Conservation (phyloP, 2,797 vertebrate species). For the Pseudochaenichthys georgianus region DNA sequence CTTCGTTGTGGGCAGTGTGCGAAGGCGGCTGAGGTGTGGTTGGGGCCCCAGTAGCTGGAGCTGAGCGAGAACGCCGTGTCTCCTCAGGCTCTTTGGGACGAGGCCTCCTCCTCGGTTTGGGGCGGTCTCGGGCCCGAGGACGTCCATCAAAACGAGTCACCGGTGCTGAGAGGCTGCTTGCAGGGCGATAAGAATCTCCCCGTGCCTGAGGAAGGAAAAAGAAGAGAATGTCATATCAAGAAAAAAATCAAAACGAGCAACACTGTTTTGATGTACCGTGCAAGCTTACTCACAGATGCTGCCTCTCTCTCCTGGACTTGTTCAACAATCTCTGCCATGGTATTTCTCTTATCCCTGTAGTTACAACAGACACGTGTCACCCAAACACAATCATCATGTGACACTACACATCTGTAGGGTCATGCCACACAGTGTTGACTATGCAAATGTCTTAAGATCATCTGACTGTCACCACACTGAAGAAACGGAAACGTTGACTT, state of each 20-base stretch:
- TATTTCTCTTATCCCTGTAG: slow-evolving; percentile 86
- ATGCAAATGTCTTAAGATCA: slow-evolving; percentile 35
- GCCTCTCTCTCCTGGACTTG: slow-evolving; percentile 93
- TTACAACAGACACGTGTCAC: slow-evolving; percentile 48
- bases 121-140: slow-evolving; percentile 91
- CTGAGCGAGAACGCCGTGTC: slow-evolving; percentile 90
- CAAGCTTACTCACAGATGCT: slow-evolving; percentile 79
- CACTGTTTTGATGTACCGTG: background rate
- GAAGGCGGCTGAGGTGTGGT: slow-evolving; percentile 86
- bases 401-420: slow-evolving; percentile 33
- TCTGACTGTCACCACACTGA: background rate
- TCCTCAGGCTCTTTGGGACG: slow-evolving; percentile 90
- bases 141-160: slow-evolving; percentile 90
- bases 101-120: slow-evolving; percentile 91
- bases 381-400: slow-evolving; percentile 37
- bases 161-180: slow-evolving; percentile 90
- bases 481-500: no score
- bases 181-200: slow-evolving; percentile 84
- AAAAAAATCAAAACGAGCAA: background rate
- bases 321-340: slow-evolving; percentile 94
- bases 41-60: slow-evolving; percentile 89
- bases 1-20: slow-evolving; percentile 90
- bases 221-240: slow-evolving; percentile 1
- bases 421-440: slow-evolving; percentile 24
- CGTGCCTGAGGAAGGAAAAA: slow-evolving; percentile 75